Base-by-base conservation (phyloP, 2,797 vertebrate species). In the Thaleichthys pacificus region DNA sequence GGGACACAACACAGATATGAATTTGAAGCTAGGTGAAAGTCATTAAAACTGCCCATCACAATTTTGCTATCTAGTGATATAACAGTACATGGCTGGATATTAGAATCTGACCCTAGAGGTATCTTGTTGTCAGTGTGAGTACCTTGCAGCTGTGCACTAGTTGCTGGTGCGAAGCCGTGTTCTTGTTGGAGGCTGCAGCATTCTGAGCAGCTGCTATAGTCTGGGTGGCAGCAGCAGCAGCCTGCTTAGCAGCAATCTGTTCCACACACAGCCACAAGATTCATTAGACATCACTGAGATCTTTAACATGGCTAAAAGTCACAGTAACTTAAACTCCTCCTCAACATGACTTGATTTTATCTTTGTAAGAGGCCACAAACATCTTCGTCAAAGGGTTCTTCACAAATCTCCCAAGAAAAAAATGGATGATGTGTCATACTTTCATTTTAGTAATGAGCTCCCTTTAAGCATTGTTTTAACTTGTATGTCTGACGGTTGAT, bases 71-170 rank as follows among this genome's bases (percentile, higher is more conserved):
- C 17, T 56, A 6, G 51, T 56, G 51, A 56, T 56, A 56, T 3
- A 56, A 56, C 51, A 56, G 15, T 56, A 56, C 42, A 47, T 47
- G 42, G 42, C 12, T 14, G 19, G 19, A 56, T 56, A 56, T 51
- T 56, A 19, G 21, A 22, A 17, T 7, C 14, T 26, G 14, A 66
- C 11, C 65, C 7, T 3, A 51, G n/a, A 66, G 35, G 65, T 51
- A 49, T 42, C 15, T 24, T 26, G 17, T 47, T 26, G 17, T 28
- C 22, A 17, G 15, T 19, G 17, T 51, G 38, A 47, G 57, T 93
- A 97, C 98, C 96, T 99, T 99, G 87, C 98, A 99, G 93, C 97
- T 99, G 90, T 98, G 95, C 38, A 99, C 97, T 54, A 99, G 94
- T 67, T 99, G 97, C 82, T 99, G 98, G 85, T 99, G 98, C 35